Evolutionary conservation across 2,888 invertebrate genomes (phyloP).

Genomic region (Nemotelus pantherinus): DNA sequence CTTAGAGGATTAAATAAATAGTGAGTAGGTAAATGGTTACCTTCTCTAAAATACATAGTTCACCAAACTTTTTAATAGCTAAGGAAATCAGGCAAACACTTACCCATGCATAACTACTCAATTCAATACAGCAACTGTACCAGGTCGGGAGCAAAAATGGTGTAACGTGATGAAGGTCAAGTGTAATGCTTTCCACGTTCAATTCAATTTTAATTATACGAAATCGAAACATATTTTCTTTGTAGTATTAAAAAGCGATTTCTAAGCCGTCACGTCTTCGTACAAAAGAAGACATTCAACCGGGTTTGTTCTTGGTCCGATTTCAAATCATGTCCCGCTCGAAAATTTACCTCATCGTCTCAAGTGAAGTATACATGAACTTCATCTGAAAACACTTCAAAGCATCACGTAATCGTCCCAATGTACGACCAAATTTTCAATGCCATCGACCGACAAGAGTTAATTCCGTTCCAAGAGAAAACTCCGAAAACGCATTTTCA

Average conservation of each 20-base stretch:
- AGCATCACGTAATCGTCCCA: not conserved
- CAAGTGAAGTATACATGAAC: not conserved
- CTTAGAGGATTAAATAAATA: no score
- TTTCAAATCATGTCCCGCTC: not conserved
- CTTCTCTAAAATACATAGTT: no score
- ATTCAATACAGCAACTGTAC: no score
- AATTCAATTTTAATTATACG: not conserved
- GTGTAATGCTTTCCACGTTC: not conserved
- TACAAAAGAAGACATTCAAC: not conserved
- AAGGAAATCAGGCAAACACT: no score
- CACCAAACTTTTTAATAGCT: no score
- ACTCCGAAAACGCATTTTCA: not conserved
- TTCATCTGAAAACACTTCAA: not conserved
- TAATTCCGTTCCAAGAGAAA: not conserved
- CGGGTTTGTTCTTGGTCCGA: constrained; percentile 8
- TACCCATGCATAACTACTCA: no score
- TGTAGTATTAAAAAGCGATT: not conserved
- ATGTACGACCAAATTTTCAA: not conserved
- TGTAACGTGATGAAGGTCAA: not conserved
- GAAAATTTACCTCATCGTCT: not conserved
- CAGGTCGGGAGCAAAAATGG: no score
- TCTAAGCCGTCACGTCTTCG: not conserved
- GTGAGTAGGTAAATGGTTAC: no score
- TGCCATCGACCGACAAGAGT: constrained; percentile 5
- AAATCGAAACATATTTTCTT: not conserved